Conservation (phyloP, 2,888 invertebrate genomes). For the Pedicia rivosa region DNA sequence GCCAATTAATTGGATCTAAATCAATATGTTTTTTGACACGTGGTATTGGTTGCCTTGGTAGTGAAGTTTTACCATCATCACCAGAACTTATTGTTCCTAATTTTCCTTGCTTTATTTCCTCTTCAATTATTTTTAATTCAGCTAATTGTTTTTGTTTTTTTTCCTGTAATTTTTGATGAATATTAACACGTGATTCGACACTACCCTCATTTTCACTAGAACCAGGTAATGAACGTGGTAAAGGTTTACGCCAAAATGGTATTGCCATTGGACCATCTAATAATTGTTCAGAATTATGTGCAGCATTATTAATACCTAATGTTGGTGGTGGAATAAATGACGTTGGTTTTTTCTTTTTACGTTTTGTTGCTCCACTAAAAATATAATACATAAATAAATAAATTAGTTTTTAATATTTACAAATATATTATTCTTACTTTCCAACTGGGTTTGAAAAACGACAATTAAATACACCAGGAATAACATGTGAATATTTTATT, state of each 20-base stretch:
- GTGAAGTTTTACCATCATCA: conserved; percentile 30
- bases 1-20: conserved; percentile 35
- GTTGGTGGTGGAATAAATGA: conserved; percentile 65
- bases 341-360: conserved; percentile 84
- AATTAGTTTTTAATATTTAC: background rate
- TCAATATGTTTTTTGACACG: conserved; percentile 49
- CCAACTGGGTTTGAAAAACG: conserved; percentile 61
- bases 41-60: conserved; percentile 49
- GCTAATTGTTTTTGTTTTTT: conserved; percentile 79
- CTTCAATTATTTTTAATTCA: conserved; percentile 65
- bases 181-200: conserved; percentile 62
- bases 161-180: conserved; percentile 72
- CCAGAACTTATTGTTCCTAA: conserved; percentile 36
- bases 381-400: background rate
- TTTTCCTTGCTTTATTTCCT: conserved; percentile 76
- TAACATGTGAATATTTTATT: conserved; percentile 27
- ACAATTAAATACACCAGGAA: conserved; percentile 82
- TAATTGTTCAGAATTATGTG: conserved; percentile 7
- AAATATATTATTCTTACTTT: conserved; percentile 26
- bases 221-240: conserved; percentile 41
- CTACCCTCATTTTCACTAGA: conserved; percentile 63
- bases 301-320: conserved; percentile 12
- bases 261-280: conserved; percentile 33
- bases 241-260: conserved; percentile 60
- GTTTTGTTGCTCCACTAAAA: conserved; percentile 33